Conservation (phyloP, 2,113 vertebrate genomes). For the Sula dactylatra region DNA sequence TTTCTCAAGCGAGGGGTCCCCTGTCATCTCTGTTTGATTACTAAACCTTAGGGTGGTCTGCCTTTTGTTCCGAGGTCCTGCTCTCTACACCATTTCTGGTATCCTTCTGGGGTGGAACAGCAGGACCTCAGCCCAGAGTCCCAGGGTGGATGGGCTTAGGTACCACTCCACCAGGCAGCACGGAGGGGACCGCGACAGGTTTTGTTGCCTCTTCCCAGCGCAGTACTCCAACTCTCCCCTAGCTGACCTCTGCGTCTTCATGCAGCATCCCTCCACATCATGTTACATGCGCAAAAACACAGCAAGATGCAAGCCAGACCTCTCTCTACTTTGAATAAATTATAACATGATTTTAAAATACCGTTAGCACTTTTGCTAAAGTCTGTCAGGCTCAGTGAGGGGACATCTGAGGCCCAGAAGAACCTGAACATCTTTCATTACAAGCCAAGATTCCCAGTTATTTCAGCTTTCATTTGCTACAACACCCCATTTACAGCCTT, state of each 20-base stretch:
- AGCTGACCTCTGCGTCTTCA: not conserved
- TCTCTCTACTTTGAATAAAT: not conserved
- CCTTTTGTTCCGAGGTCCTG: not conserved
- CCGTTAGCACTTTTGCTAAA: not conserved
- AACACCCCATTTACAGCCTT: accelerated
- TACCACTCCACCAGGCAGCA: not conserved
- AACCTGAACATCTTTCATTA: not conserved
- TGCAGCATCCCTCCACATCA: too few species aligned
- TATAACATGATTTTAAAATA: not conserved
- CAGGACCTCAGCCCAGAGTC: not conserved
- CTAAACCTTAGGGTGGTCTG: not conserved
- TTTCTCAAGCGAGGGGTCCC: not conserved
- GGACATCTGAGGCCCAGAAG: not conserved
- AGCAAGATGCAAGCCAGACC: not conserved
- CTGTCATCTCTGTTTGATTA: not conserved
- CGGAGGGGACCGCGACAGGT: not conserved
- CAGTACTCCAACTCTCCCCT: not conserved
- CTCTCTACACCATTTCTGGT: not conserved
- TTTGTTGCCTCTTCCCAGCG: not conserved
- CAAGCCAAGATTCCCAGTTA: not conserved
- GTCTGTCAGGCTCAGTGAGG: not conserved
- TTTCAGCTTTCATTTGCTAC: not conserved
- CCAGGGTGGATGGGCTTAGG: not conserved
- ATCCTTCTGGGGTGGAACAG: not conserved
- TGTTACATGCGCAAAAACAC: not conserved